A percentile compares a stretch with the other conserved stretches of the same genome.
Evolutionary conservation across 2,888 invertebrate species (phyloP).

Genomic region (Chalcis sispes): DNA sequence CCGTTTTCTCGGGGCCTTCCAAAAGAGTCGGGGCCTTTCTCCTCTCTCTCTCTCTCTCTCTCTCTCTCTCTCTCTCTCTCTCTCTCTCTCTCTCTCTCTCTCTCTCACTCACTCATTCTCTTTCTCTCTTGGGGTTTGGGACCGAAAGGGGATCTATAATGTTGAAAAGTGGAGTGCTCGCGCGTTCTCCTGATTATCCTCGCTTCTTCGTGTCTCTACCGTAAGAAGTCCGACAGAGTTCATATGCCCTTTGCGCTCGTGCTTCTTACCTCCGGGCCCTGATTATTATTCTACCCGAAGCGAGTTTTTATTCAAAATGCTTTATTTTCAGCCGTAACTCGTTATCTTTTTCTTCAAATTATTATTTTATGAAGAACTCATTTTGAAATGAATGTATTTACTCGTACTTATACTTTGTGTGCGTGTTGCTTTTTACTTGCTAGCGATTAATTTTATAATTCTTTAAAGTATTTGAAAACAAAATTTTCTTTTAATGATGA

Average conservation of each 20-base stretch:
- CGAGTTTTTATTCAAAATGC: constrained; percentile 49
- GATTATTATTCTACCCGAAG: constrained; percentile 47
- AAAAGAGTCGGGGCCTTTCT: constrained; percentile 32
- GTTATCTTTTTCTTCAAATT: background rate
- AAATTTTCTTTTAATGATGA: no score
- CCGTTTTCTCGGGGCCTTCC: constrained; percentile 21
- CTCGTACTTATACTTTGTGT: no score
- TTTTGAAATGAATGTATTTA: no score
- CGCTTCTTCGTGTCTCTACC: constrained; percentile 60
- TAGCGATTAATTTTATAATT: no score
- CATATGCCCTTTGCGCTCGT: constrained; percentile 45
- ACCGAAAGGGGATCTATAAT: constrained; percentile 41
- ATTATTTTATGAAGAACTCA: no score
- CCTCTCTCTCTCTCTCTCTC: background rate
- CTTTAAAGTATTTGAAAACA: no score
- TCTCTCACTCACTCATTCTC: background rate
- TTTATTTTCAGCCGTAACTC: background rate
- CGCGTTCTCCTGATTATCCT: constrained; percentile 64
- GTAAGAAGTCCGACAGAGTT: constrained; percentile 46
- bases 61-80: no score
- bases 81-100: no score
- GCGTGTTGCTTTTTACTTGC: no score
- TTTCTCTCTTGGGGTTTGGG: background rate
- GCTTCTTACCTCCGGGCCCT: constrained; percentile 34
- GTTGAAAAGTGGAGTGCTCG: constrained; percentile 58